phyloP scores from a whole-genome alignment of 2,797 vertebrate species.

The Bovichtus variegatus region DNA sequence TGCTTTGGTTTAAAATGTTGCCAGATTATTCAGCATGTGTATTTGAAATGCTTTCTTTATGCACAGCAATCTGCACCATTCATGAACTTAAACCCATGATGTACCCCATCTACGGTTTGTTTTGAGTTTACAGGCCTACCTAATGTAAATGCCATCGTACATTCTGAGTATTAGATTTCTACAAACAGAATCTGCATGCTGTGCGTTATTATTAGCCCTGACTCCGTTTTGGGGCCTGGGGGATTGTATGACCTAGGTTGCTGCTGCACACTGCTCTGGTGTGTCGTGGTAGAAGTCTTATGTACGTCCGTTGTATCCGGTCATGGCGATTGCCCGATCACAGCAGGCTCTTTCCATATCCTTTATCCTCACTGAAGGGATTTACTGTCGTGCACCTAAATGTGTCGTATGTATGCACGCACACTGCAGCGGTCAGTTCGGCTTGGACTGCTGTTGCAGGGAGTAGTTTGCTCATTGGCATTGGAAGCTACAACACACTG shows the following conservation, averaged over 20 bases:
- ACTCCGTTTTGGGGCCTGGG: conserved; percentile 46
- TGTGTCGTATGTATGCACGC: conserved; percentile 36
- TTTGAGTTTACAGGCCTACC: not conserved
- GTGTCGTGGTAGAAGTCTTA: conserved; percentile 18
- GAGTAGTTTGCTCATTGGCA: not conserved
- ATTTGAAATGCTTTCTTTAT: not conserved
- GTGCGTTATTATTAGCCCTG: conserved; percentile 71
- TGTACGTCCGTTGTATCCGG: conserved; percentile 40
- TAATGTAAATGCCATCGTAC: conserved; percentile 18
- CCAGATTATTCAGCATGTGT: not conserved
- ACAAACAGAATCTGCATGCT: conserved; percentile 30
- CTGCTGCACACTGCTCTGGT: conserved; percentile 16
- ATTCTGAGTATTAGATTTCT: conserved; percentile 44
- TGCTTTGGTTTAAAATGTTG: not conserved
- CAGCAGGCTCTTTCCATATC: conserved; percentile 26
- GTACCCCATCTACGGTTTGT: not conserved
- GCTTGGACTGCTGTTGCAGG: conserved; percentile 18
- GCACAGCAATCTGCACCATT: not conserved
- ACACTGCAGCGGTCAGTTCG: conserved; percentile 25
- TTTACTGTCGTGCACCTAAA: conserved; percentile 73
- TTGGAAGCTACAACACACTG: conserved; percentile 48
- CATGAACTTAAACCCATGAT: not conserved
- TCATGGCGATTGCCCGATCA: conserved; percentile 42
- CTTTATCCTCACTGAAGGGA: conserved; percentile 77
- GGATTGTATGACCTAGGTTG: conserved; percentile 35